These are phyloP conservation scores for Notiomystis cincta DNA, from an alignment of 2,113 vertebrate genomes.

Conservation along the genomic window DNA sequence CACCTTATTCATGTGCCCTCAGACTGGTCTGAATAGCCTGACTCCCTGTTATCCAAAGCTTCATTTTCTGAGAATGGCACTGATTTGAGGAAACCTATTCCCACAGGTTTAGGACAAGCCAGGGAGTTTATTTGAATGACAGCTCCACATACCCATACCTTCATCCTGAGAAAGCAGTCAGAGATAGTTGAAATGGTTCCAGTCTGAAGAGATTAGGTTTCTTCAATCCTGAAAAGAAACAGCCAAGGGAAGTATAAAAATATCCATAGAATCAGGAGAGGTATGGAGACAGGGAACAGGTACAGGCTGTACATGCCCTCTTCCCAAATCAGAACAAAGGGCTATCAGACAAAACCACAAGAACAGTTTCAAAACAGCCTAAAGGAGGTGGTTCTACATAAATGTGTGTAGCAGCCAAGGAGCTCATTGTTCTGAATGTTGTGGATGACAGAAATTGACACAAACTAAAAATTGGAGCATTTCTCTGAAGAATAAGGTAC, in stretches of 20 bases:
- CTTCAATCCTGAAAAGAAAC: background rate
- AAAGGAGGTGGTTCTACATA: background rate
- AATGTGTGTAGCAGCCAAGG: background rate
- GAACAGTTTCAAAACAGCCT: background rate
- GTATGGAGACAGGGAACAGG: background rate
- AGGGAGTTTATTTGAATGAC: background rate
- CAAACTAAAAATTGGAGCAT: background rate
- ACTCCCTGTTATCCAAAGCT: background rate
- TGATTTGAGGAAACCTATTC: background rate
- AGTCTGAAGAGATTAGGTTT: background rate
- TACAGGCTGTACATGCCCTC: background rate
- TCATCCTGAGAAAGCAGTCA: background rate
- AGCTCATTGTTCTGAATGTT: background rate
- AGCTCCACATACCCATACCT: background rate
- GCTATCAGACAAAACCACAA: background rate
- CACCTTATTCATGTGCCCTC: background rate
- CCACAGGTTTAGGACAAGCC: background rate
- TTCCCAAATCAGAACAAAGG: background rate
- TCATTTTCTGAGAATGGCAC: background rate
- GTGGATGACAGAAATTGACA: background rate
- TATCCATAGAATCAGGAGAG: background rate
- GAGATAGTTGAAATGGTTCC: background rate
- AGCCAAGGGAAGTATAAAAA: background rate
- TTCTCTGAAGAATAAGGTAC: background rate
- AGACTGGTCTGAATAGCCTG: background rate